A percentile compares a stretch with the other conserved stretches of the same genome.
Conservation (phyloP, 1,140 invertebrate genomes). For the Mycetomoellerius zeteki region DNA sequence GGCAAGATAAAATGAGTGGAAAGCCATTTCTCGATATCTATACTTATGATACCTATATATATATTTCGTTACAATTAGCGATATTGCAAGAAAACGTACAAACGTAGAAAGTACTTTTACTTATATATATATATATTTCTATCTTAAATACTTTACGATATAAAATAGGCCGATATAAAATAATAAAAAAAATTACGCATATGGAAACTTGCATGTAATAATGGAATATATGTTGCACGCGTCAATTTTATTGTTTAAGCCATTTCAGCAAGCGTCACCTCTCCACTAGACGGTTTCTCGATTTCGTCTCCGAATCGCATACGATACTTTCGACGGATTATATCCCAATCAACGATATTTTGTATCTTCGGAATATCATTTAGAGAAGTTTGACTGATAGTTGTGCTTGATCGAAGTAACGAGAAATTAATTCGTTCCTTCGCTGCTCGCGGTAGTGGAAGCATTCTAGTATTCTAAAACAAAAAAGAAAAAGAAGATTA, state of each 20-base stretch:
- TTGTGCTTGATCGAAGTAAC: conserved; percentile 89
- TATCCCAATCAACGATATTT: conserved; percentile 95
- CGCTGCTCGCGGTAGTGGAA: conserved; percentile 65
- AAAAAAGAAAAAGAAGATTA: neutral
- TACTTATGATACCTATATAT: neutral
- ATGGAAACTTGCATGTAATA: neutral
- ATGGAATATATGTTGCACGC: neutral
- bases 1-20: neutral
- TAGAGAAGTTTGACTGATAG: conserved; percentile 93
- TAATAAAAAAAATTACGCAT: conserved; percentile 42
- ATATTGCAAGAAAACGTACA: conserved; percentile 36
- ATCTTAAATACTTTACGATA: conserved; percentile 7
- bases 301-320: conserved; percentile 90
- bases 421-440: conserved; percentile 76
- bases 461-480: conserved; percentile 76
- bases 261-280: conserved; percentile 70
- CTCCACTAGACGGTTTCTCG: conserved; percentile 88
- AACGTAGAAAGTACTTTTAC: conserved; percentile 48
- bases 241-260: conserved; percentile 28
- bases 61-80: conserved; percentile 26
- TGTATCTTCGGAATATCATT: conserved; percentile 91
- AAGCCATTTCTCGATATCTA: neutral
- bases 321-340: conserved; percentile 95
- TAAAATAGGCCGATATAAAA: conserved; percentile 5
- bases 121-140: neutral